Percentiles rank a stretch among this genome's conserved stretches.
Conservation (phyloP, 2,113 vertebrate genomes). For the Seriola rivoliana region DNA sequence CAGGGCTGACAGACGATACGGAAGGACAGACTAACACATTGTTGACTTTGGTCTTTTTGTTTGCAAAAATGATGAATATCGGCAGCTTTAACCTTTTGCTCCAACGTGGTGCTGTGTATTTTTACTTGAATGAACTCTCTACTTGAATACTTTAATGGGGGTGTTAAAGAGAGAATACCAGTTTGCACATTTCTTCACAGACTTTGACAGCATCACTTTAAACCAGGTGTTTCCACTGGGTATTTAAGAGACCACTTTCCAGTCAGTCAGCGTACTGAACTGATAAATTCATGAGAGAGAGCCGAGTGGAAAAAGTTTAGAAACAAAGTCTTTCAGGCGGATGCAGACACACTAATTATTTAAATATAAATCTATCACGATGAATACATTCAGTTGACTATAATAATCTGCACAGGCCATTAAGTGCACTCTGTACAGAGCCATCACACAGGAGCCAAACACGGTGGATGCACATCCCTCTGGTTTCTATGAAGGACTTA, state of each 20-base stretch:
- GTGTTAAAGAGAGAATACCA: background rate
- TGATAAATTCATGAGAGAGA: slow-evolving; percentile 8
- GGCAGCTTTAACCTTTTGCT: background rate
- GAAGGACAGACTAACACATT: too few species aligned
- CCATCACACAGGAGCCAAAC: background rate
- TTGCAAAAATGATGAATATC: background rate
- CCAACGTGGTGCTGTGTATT: background rate
- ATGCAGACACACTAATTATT: slow-evolving; percentile 23
- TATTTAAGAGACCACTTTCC: slow-evolving; percentile 40
- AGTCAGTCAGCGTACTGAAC: slow-evolving; percentile 34
- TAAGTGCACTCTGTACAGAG: background rate
- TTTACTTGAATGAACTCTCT: background rate
- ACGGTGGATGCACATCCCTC: slow-evolving; percentile 18
- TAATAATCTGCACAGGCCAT: slow-evolving; percentile 19
- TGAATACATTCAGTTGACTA: slow-evolving; percentile 19
- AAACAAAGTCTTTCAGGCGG: slow-evolving; percentile 5
- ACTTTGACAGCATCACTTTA: background rate
- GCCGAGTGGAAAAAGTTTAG: slow-evolving; percentile 23
- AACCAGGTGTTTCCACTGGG: slow-evolving; percentile 1
- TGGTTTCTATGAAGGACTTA: slow-evolving; percentile 46
- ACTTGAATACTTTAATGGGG: background rate
- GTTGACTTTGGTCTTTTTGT: background rate
- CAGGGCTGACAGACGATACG: background rate
- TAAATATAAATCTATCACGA: slow-evolving; percentile 8
- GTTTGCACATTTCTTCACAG: slow-evolving; percentile 11